These are phyloP conservation scores for Catharus fuscescens DNA, from an alignment of 2,113 vertebrate species.

Conservation along the genomic window DNA sequence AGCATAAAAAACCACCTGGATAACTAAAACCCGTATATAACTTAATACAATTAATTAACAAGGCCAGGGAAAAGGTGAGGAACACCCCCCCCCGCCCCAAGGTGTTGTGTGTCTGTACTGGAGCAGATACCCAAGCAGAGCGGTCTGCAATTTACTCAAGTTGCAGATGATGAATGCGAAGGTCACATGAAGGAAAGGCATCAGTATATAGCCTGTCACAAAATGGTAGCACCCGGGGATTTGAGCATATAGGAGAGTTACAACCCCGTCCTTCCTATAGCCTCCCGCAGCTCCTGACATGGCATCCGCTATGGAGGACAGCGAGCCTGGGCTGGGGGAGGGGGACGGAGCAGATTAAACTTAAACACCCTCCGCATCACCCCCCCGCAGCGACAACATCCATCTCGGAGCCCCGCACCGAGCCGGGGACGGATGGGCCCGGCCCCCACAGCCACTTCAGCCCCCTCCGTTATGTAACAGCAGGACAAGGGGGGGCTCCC, in stretches of 20 bases:
- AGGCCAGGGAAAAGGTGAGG: background rate
- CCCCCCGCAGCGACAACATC: background rate
- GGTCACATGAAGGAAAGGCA: slow-evolving; percentile 58
- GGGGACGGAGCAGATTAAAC: slow-evolving; percentile 30
- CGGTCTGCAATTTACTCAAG: background rate
- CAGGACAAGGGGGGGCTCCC: background rate
- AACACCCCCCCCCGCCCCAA: background rate
- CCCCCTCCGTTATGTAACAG: slow-evolving; percentile 27
- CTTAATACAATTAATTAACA: background rate
- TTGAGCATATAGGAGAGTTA: background rate
- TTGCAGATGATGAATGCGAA: slow-evolving; percentile 57
- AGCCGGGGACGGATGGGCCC: background rate
- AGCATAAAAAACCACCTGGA: background rate
- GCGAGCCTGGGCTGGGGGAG: background rate
- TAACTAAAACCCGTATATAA: background rate
- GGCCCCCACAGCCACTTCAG: background rate
- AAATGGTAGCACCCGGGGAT: slow-evolving; percentile 42
- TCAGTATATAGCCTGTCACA: background rate
- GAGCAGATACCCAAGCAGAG: background rate
- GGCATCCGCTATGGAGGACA: slow-evolving; percentile 42
- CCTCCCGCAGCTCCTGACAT: slow-evolving; percentile 1
- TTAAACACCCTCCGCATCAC: background rate
- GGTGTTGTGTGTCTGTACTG: background rate
- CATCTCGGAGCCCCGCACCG: background rate
- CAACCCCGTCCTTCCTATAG: slow-evolving; percentile 19